Evolutionary conservation across 2,888 invertebrate species (phyloP).

Genomic region (Epinotia nisella): DNA sequence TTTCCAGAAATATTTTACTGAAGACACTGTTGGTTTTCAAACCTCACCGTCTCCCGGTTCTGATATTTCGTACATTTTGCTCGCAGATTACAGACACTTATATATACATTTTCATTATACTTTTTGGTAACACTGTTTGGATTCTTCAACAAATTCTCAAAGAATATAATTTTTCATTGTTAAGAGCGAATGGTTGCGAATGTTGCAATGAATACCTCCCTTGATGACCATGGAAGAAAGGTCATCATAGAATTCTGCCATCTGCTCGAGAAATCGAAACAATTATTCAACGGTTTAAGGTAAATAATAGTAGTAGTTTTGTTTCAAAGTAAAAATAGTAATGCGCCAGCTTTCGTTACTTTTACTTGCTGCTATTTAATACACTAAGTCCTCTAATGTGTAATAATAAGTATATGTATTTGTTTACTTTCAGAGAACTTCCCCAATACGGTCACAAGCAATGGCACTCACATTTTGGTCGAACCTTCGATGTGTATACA

Average conservation of each 20-base stretch:
- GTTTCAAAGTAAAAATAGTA: neutral
- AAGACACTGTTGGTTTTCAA: neutral
- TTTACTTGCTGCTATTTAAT: neutral
- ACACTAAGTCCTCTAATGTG: too few relatives aligned
- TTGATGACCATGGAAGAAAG: conserved; percentile 95
- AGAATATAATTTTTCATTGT: neutral
- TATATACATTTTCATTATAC: neutral
- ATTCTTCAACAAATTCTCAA: neutral
- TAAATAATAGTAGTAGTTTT: conserved; percentile 60
- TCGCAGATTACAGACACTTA: too few relatives aligned
- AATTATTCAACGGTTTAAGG: conserved; percentile 98
- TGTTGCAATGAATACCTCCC: conserved; percentile 45
- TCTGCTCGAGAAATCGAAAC: conserved; percentile 97
- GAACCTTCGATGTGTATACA: conserved; percentile 98
- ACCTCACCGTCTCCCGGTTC: neutral
- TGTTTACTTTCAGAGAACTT: conserved; percentile 89
- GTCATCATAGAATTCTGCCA: conserved; percentile 98
- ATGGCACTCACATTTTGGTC: conserved; percentile 98
- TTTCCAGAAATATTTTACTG: neutral
- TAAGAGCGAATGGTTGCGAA: conserved; percentile 40
- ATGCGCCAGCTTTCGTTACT: neutral
- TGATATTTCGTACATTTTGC: neutral
- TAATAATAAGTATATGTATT: too few relatives aligned
- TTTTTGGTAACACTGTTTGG: neutral
- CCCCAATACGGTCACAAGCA: conserved; percentile 99